Evolutionary conservation across 1,140 invertebrate species (phyloP), one percentile per base, ranked within the genome.

Genomic region (Tachypleus tridentatus): DNA sequence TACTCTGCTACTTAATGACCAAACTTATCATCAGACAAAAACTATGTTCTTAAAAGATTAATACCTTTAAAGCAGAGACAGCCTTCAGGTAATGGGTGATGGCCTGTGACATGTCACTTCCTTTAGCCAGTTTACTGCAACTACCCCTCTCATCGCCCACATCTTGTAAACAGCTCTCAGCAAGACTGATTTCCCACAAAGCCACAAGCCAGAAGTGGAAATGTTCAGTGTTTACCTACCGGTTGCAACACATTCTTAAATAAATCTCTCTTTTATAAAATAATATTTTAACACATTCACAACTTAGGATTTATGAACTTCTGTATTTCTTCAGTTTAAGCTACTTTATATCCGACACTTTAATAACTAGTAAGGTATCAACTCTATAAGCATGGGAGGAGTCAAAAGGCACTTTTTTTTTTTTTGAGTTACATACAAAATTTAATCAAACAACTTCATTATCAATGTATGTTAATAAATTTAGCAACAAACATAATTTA

Each of bases 161-260:
- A 6, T 51, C 56, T 60, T 63, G 62, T 9, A 82, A 70, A 50
- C 71, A 71, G 58, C 69, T 75, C 69, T 82, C 81, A 47, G 76
- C 81, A 54, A 67, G 48, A 67, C 79, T 76, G 6, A 82, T 70
- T 63, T 79, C 73, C 51, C 75, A 71, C 11, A 97, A 77, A 4
- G 88, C 88, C 0, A 85, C 83, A 54, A 97, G 76, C 88, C 93
- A 97, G 73, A 93, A 93, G 73, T 94, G 87, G 57, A 91, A 83
- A 73, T 93, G 86, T 73, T 97, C 94, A 10, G 89, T 89, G 10
- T 88, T 87, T 3, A 93, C 90, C 70, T 87, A 81, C 57, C 68
- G 72, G 49, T 60, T 29, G 29, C 29, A 29, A 29, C 29, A 29
- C 29, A 29, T 29, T 29, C 29, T 29, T 29, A 29, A 29, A 29